Percentiles rank a stretch among this genome's conserved stretches.
Conservation (phyloP, 2,113 vertebrate genomes). For the Thunnus thynnus region DNA sequence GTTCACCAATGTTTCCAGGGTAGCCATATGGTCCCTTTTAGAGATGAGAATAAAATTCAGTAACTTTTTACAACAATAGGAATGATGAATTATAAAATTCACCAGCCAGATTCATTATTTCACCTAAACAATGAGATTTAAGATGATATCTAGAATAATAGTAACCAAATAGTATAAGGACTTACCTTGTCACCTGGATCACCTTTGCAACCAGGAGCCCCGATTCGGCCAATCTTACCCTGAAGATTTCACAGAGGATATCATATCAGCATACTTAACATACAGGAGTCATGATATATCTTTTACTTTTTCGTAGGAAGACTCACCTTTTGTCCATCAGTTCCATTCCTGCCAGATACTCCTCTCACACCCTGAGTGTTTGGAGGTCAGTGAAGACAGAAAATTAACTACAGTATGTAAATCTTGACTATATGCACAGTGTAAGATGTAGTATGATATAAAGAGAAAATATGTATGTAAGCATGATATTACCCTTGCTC, state of each 20-base stretch:
- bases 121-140: not conserved
- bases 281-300: not conserved
- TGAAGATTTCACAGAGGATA: conserved; percentile 64
- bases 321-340: conserved; percentile 91
- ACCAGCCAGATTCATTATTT: not conserved
- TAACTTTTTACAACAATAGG: not conserved
- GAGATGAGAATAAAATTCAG: conserved; percentile 20
- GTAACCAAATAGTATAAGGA: not conserved
- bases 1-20: conserved; percentile 86
- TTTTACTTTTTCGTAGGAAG: not conserved
- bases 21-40: conserved; percentile 89
- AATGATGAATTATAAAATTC: not conserved
- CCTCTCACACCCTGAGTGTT: conserved; percentile 86
- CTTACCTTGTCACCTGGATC: conserved; percentile 89
- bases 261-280: not conserved
- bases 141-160: not conserved
- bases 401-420: not conserved
- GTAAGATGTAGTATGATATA: not conserved
- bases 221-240: conserved; percentile 92
- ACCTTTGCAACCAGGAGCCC: conserved; percentile 93
- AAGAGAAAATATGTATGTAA: not conserved
- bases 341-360: conserved; percentile 88
- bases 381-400: conserved; percentile 12
- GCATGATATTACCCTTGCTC: conserved; percentile 85
- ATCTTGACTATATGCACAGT: not conserved